Evolutionary conservation across 2,888 invertebrate genomes (phyloP).

Genomic region (Hypomecis punctinalis): DNA sequence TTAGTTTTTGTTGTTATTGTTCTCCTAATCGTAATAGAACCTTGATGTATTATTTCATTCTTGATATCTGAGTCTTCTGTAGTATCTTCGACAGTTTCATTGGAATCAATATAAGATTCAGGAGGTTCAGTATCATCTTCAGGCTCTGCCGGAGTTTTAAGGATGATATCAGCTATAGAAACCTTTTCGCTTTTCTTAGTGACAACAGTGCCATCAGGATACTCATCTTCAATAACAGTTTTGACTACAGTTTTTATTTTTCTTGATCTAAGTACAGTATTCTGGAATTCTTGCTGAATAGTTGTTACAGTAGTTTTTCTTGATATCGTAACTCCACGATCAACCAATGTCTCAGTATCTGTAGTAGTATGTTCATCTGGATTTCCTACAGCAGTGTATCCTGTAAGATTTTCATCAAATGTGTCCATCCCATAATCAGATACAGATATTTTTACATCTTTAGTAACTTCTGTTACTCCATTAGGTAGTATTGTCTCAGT

Average conservation of each 20-base stretch:
- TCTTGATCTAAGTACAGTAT: conserved; percentile 53
- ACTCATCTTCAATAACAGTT: conserved; percentile 70
- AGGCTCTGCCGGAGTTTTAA: conserved; percentile 50
- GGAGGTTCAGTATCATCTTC: conserved; percentile 52
- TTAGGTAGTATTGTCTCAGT: conserved; percentile 68
- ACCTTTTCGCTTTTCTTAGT: conserved; percentile 76
- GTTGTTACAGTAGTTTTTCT: conserved; percentile 72
- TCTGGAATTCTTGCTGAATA: conserved; percentile 68
- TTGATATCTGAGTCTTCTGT: conserved; percentile 73
- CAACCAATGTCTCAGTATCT: conserved; percentile 56
- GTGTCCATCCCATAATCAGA: conserved; percentile 65
- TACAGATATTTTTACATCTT: conserved; percentile 74
- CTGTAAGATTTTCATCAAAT: conserved; percentile 67
- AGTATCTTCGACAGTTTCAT: conserved; percentile 72
- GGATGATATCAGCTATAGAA: conserved; percentile 69
- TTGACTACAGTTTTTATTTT: conserved; percentile 72
- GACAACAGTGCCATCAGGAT: conserved; percentile 73
- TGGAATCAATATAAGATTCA: conserved; percentile 62
- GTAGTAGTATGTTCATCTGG: conserved; percentile 61
- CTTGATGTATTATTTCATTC: conserved; percentile 68
- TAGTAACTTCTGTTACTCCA: conserved; percentile 72
- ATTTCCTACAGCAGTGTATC: conserved; percentile 59
- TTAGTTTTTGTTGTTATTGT: conserved; percentile 78
- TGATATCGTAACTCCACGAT: conserved; percentile 63
- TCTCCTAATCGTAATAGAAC: conserved; percentile 67